Conservation (phyloP, 2,797 vertebrate species). For the Platalea minor region DNA sequence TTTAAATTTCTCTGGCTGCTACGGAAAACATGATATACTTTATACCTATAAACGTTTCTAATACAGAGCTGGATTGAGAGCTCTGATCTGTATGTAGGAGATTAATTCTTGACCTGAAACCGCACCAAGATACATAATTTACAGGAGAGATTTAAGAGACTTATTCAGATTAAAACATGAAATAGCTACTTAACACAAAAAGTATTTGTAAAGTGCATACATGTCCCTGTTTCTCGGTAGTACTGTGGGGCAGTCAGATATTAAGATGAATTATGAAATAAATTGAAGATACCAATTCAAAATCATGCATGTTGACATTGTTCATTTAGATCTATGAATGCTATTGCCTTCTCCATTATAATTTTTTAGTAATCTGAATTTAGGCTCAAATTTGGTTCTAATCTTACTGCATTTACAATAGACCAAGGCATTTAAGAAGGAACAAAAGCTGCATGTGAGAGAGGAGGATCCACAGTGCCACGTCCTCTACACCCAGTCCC, state of each 20-base stretch:
- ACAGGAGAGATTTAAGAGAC: neutral
- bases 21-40: neutral
- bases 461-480: neutral
- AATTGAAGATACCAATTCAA: neutral
- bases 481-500: neutral
- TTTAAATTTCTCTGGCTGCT: neutral
- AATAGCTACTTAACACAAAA: neutral
- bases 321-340: neutral
- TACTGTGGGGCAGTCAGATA: neutral
- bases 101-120: neutral
- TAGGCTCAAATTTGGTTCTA: neutral
- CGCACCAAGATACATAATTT: neutral
- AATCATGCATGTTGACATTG: neutral
- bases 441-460: neutral
- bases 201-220: neutral
- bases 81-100: neutral
- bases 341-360: neutral
- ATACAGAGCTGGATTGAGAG: neutral
- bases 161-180: neutral
- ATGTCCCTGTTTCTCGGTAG: neutral
- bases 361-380: neutral
- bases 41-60: neutral
- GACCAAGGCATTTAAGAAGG: neutral
- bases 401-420: neutral
- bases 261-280: neutral